Conservation (phyloP, 2,797 vertebrate genomes). For the Anguilla megastoma region DNA sequence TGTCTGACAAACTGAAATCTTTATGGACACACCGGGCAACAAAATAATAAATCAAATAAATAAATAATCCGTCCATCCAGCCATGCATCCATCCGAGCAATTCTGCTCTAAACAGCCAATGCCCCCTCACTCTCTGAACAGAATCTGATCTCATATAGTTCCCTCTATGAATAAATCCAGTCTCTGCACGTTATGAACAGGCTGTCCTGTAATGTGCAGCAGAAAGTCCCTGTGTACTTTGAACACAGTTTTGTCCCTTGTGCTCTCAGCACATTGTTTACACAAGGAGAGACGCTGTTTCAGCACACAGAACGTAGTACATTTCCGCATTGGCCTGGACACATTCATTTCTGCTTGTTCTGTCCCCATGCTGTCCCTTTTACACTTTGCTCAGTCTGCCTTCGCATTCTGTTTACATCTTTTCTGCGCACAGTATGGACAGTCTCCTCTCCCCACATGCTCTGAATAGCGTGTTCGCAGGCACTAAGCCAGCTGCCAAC, state of each 20-base stretch:
- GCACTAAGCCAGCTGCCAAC: not conserved
- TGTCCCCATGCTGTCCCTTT: not conserved
- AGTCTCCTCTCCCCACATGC: not conserved
- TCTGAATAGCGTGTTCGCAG: not conserved
- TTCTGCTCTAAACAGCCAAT: not conserved
- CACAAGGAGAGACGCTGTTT: slow-evolving; percentile 36
- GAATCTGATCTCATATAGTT: not conserved
- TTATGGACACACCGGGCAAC: too few relatives aligned
- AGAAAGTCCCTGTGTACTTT: slow-evolving; percentile 40
- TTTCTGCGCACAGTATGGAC: not conserved
- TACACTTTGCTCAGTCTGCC: not conserved
- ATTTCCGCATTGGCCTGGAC: not conserved
- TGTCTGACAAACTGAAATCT: too few relatives aligned
- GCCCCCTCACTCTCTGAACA: not conserved
- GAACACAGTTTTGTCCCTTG: slow-evolving; percentile 51
- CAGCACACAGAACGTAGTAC: not conserved
- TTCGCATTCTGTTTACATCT: not conserved
- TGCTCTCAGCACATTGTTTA: slow-evolving; percentile 15
- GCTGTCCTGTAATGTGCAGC: slow-evolving; percentile 50
- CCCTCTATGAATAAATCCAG: not conserved
- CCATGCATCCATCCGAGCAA: too few relatives aligned
- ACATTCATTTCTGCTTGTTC: not conserved
- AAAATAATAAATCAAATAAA: too few relatives aligned
- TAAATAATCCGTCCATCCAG: too few relatives aligned
- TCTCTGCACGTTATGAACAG: slow-evolving; percentile 43